These are phyloP conservation scores for Drosophila lowei DNA, from an alignment of 1,140 invertebrate genomes.

Conservation along the genomic window DNA sequence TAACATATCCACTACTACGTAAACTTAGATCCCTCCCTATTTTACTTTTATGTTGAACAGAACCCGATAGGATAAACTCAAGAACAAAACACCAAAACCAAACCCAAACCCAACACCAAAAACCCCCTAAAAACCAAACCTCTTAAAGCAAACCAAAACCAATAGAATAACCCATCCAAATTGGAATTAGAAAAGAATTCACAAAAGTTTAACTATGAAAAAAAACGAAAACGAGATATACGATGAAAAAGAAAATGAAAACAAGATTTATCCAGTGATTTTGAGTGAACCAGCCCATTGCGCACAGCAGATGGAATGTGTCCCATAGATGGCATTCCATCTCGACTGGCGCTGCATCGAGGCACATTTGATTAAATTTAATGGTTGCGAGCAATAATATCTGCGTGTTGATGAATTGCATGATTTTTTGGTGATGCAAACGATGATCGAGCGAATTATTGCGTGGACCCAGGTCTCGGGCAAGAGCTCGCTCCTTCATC, in stretches of 20 bases:
- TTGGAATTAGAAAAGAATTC: slow-evolving; percentile 72
- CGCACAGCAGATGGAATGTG: slow-evolving; percentile 63
- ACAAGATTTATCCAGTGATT: slow-evolving; percentile 10
- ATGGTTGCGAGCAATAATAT: slow-evolving; percentile 84
- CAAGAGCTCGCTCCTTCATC: slow-evolving; percentile 79
- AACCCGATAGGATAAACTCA: slow-evolving; percentile 16
- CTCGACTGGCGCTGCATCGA: slow-evolving; percentile 43
- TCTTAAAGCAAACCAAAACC: slow-evolving; percentile 59
- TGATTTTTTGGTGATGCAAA: slow-evolving; percentile 82
- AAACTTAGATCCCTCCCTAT: slow-evolving; percentile 34
- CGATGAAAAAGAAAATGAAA: slow-evolving; percentile 17
- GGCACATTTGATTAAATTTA: slow-evolving; percentile 59
- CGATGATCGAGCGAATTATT: slow-evolving; percentile 80
- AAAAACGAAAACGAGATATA: slow-evolving; percentile 27
- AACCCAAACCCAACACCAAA: slow-evolving; percentile 24
- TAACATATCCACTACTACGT: slow-evolving; percentile 64
- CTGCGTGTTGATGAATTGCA: slow-evolving; percentile 83
- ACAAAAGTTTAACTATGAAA: slow-evolving; percentile 32
- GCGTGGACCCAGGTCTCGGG: slow-evolving; percentile 20
- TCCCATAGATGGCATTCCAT: slow-evolving; percentile 51
- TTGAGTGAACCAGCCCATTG: slow-evolving; percentile 62
- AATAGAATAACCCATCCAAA: slow-evolving; percentile 81
- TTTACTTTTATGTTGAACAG: slow-evolving; percentile 25
- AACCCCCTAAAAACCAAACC: slow-evolving; percentile 20
- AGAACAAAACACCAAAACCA: too few relatives aligned